Base-by-base conservation (phyloP, 2,888 invertebrate genomes). In the Abrostola tripartita region DNA sequence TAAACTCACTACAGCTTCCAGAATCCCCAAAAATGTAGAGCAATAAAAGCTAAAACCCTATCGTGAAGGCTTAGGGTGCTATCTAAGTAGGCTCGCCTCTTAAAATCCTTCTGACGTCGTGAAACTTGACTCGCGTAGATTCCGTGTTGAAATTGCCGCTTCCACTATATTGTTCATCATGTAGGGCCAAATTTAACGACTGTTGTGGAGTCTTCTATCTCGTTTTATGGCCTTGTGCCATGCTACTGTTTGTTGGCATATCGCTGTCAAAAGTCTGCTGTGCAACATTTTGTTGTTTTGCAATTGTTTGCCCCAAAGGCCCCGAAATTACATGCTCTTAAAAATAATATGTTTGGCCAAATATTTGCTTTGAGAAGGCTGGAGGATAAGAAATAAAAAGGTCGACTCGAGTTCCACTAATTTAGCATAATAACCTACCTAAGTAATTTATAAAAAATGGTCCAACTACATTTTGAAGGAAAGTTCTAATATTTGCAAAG, bases 31-130 rank as follows among this genome's bases (percentile, higher is more conserved):
- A 83, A 81, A 79, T 81, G 76, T 71, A 58, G 57, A 73, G 73
- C 65, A 74, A 84, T 85, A 85, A 84, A 84, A 81, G 58, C 60
- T 55, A 61, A 74, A 81, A 75, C 79, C 79, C 78, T 75, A 76
- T 76, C 82, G 79, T 78, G 69, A 79, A 76, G 67, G 74, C 78
- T 82, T 80, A 81, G 83, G 84, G 80, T 74, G 65, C 71, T 79
- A 80, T 81, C 85, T 79, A 72, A 82, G 79, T 68, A 82, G 75
- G 72, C 76, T 67, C 61, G 66, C 69, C 74, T 79, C 81, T 78
- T 81, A 74, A 79, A 81, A 78, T 80, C 83, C 80, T 76, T 68
- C 56, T 60, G 52, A 9, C 54, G 69, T 74, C 76, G 62, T 76
- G 65, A 78, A 72, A 70, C 71, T 75, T 68, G 71, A 66, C 61